These are phyloP conservation scores for Chrysocyon brachyurus DNA, from an alignment of 2,797 vertebrate genomes.

Conservation along the genomic window DNA sequence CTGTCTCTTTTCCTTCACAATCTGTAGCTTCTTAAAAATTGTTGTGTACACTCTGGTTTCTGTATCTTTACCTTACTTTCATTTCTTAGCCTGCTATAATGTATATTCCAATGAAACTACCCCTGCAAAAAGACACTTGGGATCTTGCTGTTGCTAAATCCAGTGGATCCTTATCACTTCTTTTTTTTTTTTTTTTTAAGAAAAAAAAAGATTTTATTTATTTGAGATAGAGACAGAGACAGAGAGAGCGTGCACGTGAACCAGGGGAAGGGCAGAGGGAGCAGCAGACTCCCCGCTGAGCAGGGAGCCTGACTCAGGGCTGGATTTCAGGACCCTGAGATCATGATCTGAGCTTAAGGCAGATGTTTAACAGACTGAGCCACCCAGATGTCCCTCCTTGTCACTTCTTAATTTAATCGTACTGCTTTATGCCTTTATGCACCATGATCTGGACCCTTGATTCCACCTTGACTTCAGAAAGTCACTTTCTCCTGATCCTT, in stretches of 20 bases:
- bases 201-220: no score
- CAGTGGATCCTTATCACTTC: not conserved
- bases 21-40: not conserved
- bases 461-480: not conserved
- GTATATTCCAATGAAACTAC: not conserved
- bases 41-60: not conserved
- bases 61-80: not conserved
- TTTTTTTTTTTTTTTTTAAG: no score
- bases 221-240: no score
- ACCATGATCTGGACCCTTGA: no score
- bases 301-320: no score
- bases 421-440: not conserved
- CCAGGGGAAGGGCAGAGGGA: no score
- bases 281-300: no score
- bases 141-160: not conserved
- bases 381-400: no score
- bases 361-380: no score
- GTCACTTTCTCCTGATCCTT: not conserved
- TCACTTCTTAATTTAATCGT: not conserved
- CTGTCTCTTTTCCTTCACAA: not conserved
- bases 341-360: no score
- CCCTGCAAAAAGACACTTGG: not conserved
- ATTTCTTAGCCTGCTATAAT: not conserved
- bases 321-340: no score
- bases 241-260: no score